Percentiles rank a stretch among this genome's conserved stretches.
Evolutionary conservation across 2,113 vertebrate genomes (phyloP).

Genomic region (Prionailurus viverrinus): DNA sequence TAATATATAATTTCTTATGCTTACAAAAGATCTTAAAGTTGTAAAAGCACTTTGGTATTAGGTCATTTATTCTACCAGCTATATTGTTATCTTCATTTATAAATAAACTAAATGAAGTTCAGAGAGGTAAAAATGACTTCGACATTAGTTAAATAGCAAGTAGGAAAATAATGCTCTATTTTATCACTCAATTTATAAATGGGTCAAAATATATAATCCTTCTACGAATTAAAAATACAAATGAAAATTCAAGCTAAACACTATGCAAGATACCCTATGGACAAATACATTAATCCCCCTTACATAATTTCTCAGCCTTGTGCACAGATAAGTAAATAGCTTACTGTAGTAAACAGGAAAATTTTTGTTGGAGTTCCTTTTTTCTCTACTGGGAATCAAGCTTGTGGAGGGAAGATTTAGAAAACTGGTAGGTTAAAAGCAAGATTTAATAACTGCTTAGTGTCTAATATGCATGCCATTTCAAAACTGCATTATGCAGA

Average conservation of each 20-base stretch:
- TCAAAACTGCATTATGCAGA: constrained; percentile 70
- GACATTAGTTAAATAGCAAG: constrained; percentile 39
- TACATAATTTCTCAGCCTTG: constrained; percentile 48
- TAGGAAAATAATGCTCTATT: background rate
- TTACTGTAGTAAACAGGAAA: constrained; percentile 42
- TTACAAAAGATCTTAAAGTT: background rate
- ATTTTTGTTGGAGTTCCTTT: constrained; percentile 50
- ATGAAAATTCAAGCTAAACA: constrained; percentile 48
- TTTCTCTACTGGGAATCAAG: constrained; percentile 44
- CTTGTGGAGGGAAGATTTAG: constrained; percentile 70
- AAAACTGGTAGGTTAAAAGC: constrained; percentile 66
- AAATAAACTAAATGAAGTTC: constrained; percentile 19
- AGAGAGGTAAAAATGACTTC: background rate
- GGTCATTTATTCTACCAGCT: background rate
- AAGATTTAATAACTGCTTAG: constrained; percentile 64
- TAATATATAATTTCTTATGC: background rate
- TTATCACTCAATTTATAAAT: constrained; percentile 23
- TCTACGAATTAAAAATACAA: constrained; percentile 50
- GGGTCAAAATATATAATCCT: constrained; percentile 42
- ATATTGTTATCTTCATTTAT: background rate
- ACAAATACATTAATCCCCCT: background rate
- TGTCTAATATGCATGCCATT: constrained; percentile 18
- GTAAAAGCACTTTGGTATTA: background rate
- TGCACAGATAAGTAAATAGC: constrained; percentile 58
- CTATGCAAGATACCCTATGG: background rate